These are phyloP conservation scores for Hanleya hanleyi DNA, from an alignment of 2,888 invertebrate species.

Conservation along the genomic window DNA sequence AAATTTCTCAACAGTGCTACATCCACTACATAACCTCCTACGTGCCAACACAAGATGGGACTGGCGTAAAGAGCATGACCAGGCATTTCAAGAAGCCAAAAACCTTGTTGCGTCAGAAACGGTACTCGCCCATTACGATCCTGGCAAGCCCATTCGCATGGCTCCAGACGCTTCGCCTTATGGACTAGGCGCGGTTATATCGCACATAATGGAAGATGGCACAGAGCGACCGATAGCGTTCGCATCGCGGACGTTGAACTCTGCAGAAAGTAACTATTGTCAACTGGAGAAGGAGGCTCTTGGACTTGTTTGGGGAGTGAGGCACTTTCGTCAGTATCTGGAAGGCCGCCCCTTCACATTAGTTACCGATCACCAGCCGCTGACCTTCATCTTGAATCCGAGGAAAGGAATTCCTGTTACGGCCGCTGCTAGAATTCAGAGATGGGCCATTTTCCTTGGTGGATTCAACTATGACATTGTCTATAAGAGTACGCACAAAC, in stretches of 20 bases:
- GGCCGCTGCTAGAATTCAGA: conserved; percentile 10
- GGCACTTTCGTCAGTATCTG: not conserved
- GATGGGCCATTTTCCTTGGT: conserved; percentile 13
- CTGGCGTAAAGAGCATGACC: not conserved
- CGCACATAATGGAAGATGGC: too few species aligned
- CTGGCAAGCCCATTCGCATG: not conserved
- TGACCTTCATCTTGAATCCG: conserved; percentile 1
- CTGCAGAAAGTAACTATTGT: too few species aligned
- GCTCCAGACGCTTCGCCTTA: not conserved
- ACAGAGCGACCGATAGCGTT: too few species aligned
- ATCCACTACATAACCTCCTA: not conserved
- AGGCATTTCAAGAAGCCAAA: not conserved
- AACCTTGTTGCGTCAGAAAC: too few species aligned
- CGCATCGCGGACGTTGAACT: too few species aligned
- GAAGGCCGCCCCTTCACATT: not conserved
- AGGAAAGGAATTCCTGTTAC: not conserved
- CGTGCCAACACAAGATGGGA: not conserved
- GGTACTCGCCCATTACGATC: too few species aligned
- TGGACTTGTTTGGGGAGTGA: too few species aligned
- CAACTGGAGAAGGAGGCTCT: too few species aligned
- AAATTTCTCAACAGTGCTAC: not conserved
- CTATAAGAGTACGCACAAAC: too few species aligned
- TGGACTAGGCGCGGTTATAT: conserved; percentile 28
- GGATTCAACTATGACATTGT: conserved; percentile 10
- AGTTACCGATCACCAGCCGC: not conserved